Evolutionary conservation across 2,888 invertebrate genomes (phyloP).

Genomic region (Fragum sueziense): DNA sequence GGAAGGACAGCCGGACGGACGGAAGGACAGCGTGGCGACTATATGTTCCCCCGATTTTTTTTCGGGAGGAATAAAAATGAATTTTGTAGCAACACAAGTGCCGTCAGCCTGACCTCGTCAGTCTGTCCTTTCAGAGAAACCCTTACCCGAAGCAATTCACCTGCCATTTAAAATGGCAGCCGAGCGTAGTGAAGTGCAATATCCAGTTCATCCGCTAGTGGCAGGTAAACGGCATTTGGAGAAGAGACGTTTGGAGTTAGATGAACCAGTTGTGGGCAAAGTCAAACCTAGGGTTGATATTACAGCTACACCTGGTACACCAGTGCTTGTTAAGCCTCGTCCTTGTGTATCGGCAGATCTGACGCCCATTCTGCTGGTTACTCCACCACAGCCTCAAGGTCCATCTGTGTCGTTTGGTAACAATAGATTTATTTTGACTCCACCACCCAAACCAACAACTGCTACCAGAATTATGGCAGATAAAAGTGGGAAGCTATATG

Average conservation of each 20-base stretch:
- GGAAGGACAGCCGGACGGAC: no score
- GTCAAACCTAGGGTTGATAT: neutral
- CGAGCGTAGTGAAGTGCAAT: conserved; percentile 4
- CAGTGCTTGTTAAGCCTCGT: conserved; percentile 12
- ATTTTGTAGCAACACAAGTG: no score
- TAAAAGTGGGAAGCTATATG: conserved; percentile 16
- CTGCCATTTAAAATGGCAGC: neutral
- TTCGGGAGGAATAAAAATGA: no score
- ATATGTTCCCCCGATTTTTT: no score
- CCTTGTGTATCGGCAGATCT: neutral
- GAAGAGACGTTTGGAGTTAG: conserved; percentile 26
- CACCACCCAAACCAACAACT: neutral
- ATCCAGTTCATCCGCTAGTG: conserved; percentile 8
- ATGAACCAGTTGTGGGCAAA: neutral
- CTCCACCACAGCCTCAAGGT: conserved; percentile 18
- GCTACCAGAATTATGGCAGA: neutral
- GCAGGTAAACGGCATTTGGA: conserved; percentile 26
- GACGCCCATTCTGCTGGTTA: conserved; percentile 8
- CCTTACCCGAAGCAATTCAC: conserved; percentile 12
- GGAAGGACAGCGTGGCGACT: no score
- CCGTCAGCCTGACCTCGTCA: neutral
- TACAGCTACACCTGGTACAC: neutral
- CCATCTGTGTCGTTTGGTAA: neutral
- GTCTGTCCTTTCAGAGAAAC: neutral
- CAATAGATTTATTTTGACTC: neutral